Percentiles rank a stretch among this genome's conserved stretches.
These are phyloP conservation scores for Diachasma alloeum DNA, from an alignment of 1,140 invertebrate species.

Conservation along the genomic window DNA sequence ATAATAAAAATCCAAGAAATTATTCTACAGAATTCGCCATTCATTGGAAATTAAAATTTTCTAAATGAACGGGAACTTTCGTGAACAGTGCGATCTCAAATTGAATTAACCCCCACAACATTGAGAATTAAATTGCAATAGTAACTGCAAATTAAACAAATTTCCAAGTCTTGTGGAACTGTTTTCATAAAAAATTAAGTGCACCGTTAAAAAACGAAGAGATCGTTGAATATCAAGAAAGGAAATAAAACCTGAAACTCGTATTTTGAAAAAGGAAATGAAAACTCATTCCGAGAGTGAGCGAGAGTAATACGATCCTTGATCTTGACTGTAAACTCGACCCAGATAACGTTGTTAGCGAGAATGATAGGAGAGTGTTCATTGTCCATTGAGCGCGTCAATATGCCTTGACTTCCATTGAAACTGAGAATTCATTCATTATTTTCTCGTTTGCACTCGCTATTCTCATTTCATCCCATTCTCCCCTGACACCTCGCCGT, in stretches of 20 bases:
- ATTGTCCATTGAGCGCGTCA: not conserved
- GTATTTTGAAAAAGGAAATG: not conserved
- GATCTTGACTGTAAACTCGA: constrained; percentile 39
- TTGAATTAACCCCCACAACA: no score
- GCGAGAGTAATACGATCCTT: constrained; percentile 47
- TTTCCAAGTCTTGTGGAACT: no score
- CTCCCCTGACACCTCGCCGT: not conserved
- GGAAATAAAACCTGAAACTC: not conserved
- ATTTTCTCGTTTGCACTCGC: not conserved
- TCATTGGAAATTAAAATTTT: no score
- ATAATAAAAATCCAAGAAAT: no score
- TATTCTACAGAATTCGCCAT: no score
- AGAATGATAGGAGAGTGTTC: not conserved
- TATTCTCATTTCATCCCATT: not conserved
- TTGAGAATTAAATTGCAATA: no score
- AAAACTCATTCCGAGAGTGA: not conserved
- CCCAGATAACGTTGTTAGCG: constrained; percentile 22
- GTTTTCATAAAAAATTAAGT: no score
- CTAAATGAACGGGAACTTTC: no score
- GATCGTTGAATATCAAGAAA: no score
- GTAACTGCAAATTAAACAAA: no score
- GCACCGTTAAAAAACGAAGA: no score
- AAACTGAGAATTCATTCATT: not conserved
- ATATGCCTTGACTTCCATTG: not conserved
- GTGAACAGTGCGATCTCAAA: no score